phyloP scores from a whole-genome alignment of 1,140 invertebrate genomes.

The Bombus superbus region DNA sequence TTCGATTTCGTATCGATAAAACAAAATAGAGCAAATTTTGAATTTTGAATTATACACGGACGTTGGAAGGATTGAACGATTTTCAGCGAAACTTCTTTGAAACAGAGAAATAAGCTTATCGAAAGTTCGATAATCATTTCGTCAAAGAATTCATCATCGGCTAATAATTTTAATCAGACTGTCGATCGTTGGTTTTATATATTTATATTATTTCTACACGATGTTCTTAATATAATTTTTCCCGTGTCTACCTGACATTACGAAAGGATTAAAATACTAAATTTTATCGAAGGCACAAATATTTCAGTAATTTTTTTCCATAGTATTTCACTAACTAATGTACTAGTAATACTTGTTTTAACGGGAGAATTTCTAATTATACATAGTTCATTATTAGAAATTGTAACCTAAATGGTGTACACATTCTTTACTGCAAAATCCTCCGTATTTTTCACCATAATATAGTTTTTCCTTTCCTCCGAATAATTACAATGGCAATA shows the following conservation, averaged over 20 bases:
- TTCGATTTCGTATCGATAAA: neutral
- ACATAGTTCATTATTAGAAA: neutral
- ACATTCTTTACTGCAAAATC: neutral
- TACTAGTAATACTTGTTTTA: slow-evolving; percentile 32
- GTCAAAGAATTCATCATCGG: neutral
- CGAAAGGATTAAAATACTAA: slow-evolving; percentile 22
- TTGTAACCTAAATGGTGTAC: neutral
- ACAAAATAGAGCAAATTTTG: neutral
- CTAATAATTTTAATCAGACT: slow-evolving; percentile 38
- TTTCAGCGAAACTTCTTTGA: neutral
- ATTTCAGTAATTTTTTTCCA: slow-evolving; percentile 4
- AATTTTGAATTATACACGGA: neutral
- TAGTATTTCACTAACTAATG: slow-evolving; percentile 18
- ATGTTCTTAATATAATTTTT: slow-evolving; percentile 21
- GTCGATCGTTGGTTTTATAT: slow-evolving; percentile 30
- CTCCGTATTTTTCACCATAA: neutral
- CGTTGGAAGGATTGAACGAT: neutral
- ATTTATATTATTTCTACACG: slow-evolving; percentile 22
- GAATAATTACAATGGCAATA: neutral
- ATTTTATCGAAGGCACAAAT: slow-evolving; percentile 48
- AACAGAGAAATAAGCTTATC: neutral
- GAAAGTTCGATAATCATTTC: neutral
- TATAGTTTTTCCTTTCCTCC: neutral
- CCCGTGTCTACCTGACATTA: slow-evolving; percentile 25
- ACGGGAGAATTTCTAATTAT: neutral